A percentile compares a stretch with the other conserved stretches of the same genome.
Evolutionary conservation across 2,113 vertebrate genomes (phyloP).

Genomic region (Archilochus colubris): DNA sequence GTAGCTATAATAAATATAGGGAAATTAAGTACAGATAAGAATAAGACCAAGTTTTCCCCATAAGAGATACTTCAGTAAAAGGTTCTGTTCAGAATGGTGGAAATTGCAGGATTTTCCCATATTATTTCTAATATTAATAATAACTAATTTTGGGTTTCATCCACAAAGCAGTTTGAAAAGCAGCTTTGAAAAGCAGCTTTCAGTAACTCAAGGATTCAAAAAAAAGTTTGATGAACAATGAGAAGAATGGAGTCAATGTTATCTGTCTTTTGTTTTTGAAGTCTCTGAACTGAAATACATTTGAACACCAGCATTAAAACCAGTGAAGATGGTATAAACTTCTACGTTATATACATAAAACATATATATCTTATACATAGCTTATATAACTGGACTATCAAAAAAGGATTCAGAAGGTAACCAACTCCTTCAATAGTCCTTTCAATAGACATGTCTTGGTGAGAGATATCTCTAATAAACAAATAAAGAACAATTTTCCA

Average conservation of each 20-base stretch:
- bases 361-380: not conserved
- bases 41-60: not conserved
- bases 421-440: not conserved
- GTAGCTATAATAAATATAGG: not conserved
- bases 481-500: not conserved
- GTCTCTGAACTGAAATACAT: not conserved
- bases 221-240: not conserved
- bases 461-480: not conserved
- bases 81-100: not conserved
- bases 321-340: not conserved
- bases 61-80: not conserved
- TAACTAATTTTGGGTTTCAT: not conserved
- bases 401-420: not conserved
- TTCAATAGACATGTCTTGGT: not conserved
- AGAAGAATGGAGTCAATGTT: not conserved
- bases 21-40: not conserved
- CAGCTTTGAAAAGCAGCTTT: not conserved
- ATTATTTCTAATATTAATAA: not conserved
- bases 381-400: not conserved
- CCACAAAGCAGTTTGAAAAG: not conserved
- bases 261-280: not conserved
- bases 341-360: not conserved
- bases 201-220: not conserved
- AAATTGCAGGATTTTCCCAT: not conserved
- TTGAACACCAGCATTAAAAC: not conserved